Percentiles rank a stretch among this genome's conserved stretches.
Conservation (phyloP, 2,888 invertebrate genomes). For the Scaeva pyrastri region DNA sequence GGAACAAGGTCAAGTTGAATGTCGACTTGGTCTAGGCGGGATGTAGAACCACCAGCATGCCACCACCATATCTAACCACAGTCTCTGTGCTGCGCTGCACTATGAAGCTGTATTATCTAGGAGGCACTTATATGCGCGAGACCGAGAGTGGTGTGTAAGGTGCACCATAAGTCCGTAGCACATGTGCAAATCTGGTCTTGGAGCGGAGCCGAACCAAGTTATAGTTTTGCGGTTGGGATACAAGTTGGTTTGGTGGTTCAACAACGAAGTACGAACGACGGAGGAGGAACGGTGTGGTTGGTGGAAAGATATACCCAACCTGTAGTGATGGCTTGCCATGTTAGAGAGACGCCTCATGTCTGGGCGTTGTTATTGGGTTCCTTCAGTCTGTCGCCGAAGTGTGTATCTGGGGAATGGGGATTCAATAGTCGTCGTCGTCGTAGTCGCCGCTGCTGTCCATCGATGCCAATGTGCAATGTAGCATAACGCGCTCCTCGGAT, state of each 20-base stretch:
- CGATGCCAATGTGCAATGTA: constrained; percentile 54
- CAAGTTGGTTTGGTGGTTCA: constrained; percentile 31
- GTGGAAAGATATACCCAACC: background rate
- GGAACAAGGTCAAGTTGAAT: constrained; percentile 76
- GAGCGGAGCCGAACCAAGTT: constrained; percentile 26
- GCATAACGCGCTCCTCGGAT: constrained; percentile 70
- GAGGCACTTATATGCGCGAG: constrained; percentile 42
- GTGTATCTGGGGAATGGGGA: constrained; percentile 65
- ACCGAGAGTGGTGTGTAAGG: constrained; percentile 33
- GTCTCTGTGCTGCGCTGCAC: constrained; percentile 22
- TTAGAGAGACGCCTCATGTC: constrained; percentile 68
- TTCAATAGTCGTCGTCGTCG: too few relatives aligned
- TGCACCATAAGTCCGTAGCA: constrained; percentile 36
- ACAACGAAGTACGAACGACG: background rate
- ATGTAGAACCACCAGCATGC: constrained; percentile 62
- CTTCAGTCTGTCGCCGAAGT: constrained; percentile 33
- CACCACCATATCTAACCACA: constrained; percentile 39
- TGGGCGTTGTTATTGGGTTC: constrained; percentile 57
- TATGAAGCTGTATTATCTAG: constrained; percentile 21
- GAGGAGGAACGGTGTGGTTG: background rate
- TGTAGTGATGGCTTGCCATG: constrained; percentile 54
- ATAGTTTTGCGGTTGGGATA: constrained; percentile 28
- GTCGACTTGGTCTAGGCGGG: constrained; percentile 67
- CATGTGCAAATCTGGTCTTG: constrained; percentile 51
- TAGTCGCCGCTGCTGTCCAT: too few relatives aligned